Base-by-base conservation (phyloP, 2,888 invertebrate species). In the Ditylenchus weischeri region DNA sequence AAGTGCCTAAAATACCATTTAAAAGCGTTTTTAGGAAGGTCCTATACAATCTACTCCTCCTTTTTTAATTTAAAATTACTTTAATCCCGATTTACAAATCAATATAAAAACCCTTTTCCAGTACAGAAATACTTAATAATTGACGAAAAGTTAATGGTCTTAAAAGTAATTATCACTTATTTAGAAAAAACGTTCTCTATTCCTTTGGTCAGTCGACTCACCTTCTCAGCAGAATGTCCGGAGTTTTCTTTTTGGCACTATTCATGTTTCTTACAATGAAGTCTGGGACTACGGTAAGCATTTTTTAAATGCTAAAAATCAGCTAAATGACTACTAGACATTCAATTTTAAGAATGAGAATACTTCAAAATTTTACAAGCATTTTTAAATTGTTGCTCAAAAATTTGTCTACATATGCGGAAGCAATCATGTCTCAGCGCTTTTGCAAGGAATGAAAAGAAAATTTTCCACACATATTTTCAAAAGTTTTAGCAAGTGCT, bases 181-280 rank as follows among this genome's bases (percentile, higher is more conserved):
- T 43, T 29, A 59, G 59, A n/a, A 11, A 29, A 19, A 38, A 59
- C 48, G 38, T n/a, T 66, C 66, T 0, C 47, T 62, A 23, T 65
- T 66, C 15, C 61, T 66, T 21, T 66, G 66, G 66, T 64, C 43
- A n/a, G 47, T 66, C 18, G 64, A 66, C 36, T 62, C 66, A 38
- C 62, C 65, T n/a, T 29, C 21, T 48, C 62, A 38, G 51, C 64
- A 35, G 18, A 65, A 36, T 23, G 21, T 50, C n/a, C 59, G 60
- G 21, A 65, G 65, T 36, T 65, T 60, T 60, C 50, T 65, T 7
- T 65, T 65, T 38, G 87, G 87, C 43, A 87, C 87, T 15, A 87
- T 87, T 73, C 87, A 87, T 80, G 87, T 87, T 19, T 86, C 87
- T 0, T 87, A 87, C 79, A 85, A 85, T 11, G 80, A 84, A 63